A percentile compares a stretch with the other conserved stretches of the same genome.
Evolutionary conservation across 2,888 invertebrate genomes (phyloP).

Genomic region (Pharmacophagus antenor): DNA sequence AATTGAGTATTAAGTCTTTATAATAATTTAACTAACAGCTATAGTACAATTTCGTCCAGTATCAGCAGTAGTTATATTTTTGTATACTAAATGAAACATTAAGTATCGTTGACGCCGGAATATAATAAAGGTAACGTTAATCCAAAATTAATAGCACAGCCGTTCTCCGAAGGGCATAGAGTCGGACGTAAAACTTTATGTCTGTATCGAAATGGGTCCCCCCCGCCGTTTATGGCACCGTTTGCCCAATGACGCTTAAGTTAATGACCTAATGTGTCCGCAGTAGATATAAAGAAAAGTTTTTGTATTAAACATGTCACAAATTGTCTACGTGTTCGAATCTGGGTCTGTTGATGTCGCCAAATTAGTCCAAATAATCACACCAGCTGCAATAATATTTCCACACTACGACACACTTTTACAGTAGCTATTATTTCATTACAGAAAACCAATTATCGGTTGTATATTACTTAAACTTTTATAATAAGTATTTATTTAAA

Average conservation of each 20-base stretch:
- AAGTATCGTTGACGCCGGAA: neutral
- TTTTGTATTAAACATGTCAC: neutral
- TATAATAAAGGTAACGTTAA: constrained; percentile 14
- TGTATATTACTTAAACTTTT: too few relatives aligned
- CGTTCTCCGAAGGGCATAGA: neutral
- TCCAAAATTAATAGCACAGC: constrained; percentile 1
- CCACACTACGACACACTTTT: too few relatives aligned
- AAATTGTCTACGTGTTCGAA: neutral
- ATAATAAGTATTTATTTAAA: too few relatives aligned
- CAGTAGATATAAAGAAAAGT: neutral
- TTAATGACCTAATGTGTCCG: constrained; percentile 12
- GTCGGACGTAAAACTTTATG: constrained; percentile 18
- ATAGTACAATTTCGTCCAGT: neutral
- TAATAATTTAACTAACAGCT: too few relatives aligned
- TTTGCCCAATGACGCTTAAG: constrained; percentile 15
- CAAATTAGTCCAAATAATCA: too few relatives aligned
- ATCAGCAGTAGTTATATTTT: neutral
- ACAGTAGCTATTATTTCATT: too few relatives aligned
- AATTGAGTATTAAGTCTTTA: too few relatives aligned
- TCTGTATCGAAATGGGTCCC: constrained; percentile 17
- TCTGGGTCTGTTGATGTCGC: neutral
- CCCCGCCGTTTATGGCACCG: constrained; percentile 5
- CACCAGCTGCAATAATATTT: too few relatives aligned
- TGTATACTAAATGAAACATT: neutral
- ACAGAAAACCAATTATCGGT: too few relatives aligned